Percentiles rank a stretch among this genome's conserved stretches.
Conservation (phyloP, 2,797 vertebrate species). For the Sciaenops ocellatus region DNA sequence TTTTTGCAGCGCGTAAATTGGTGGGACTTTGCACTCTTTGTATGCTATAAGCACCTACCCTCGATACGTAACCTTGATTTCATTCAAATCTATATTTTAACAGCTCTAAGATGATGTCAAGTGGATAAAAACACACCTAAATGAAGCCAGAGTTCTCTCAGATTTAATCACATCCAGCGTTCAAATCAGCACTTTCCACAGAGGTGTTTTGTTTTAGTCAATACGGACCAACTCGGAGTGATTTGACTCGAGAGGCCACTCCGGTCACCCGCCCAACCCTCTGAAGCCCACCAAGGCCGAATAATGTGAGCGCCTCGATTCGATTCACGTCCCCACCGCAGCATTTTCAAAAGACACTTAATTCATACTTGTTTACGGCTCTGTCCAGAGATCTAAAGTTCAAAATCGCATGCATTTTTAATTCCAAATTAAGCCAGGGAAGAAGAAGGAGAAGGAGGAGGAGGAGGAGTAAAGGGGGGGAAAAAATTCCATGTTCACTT, state of each 20-base stretch:
- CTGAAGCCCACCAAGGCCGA: slow-evolving; percentile 49
- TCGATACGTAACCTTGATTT: not conserved
- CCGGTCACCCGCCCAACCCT: slow-evolving; percentile 45
- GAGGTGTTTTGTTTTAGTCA: slow-evolving; percentile 33
- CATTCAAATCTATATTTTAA: not conserved
- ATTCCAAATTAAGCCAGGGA: slow-evolving; percentile 83
- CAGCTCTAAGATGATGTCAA: too few relatives aligned
- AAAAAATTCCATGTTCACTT: slow-evolving; percentile 65
- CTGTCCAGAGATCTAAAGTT: slow-evolving; percentile 80
- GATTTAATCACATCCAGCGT: not conserved
- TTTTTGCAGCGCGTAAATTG: too few relatives aligned
- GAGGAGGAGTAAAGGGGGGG: slow-evolving; percentile 1
- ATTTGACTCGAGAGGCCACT: slow-evolving; percentile 59
- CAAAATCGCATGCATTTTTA: slow-evolving; percentile 83
- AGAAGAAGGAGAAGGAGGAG: slow-evolving; percentile 16
- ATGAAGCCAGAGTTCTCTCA: not conserved
- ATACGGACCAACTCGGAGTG: slow-evolving; percentile 33
- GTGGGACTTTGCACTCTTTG: too few relatives aligned
- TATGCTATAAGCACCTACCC: too few relatives aligned
- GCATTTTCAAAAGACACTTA: slow-evolving; percentile 75
- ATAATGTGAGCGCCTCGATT: slow-evolving; percentile 70
- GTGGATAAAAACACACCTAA: not conserved
- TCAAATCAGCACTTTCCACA: not conserved
- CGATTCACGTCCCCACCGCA: slow-evolving; percentile 63
- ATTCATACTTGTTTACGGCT: slow-evolving; percentile 85